Evolutionary conservation across 2,113 vertebrate species (phyloP).

Genomic region (Xiphophorus maculatus): DNA sequence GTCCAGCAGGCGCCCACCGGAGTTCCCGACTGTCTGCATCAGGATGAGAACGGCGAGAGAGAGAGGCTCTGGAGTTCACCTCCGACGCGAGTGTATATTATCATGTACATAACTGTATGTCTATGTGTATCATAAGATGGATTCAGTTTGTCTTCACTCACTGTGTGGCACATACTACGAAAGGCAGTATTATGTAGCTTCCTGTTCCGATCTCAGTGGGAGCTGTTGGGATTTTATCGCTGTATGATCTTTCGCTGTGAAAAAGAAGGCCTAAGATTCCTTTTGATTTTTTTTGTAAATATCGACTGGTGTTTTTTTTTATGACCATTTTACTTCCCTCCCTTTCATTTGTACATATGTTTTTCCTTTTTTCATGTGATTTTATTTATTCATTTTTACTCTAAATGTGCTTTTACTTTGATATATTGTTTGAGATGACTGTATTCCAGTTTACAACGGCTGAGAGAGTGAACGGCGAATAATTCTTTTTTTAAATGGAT

Average conservation of each 20-base stretch:
- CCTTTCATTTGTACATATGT: conserved; percentile 63
- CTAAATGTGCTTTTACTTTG: conserved; percentile 52
- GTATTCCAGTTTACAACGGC: conserved; percentile 53
- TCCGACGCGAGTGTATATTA: conserved; percentile 69
- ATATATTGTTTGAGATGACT: conserved; percentile 30
- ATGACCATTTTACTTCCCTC: conserved; percentile 1
- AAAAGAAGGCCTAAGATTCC: conserved; percentile 69
- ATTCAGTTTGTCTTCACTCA: conserved; percentile 60
- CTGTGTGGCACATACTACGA: conserved; percentile 42
- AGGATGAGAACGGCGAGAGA: conserved; percentile 17
- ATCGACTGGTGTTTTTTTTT: conserved; percentile 51
- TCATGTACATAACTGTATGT: conserved; percentile 71
- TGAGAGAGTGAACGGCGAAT: conserved; percentile 25
- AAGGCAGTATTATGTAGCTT: conserved; percentile 81
- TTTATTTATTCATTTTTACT: conserved; percentile 65
- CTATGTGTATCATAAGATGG: conserved; percentile 62
- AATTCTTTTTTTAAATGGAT: neutral
- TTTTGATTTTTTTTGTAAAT: conserved; percentile 39
- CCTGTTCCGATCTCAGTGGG: conserved; percentile 35
- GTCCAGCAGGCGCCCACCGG: conserved; percentile 32
- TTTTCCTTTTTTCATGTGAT: conserved; percentile 51
- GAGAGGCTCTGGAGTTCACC: conserved; percentile 24
- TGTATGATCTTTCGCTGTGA: conserved; percentile 66
- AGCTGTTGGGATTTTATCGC: conserved; percentile 54
- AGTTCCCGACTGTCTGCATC: conserved; percentile 40